phyloP scores from a whole-genome alignment of 2,797 vertebrate species.

The Enteromius afrohamiltoni region DNA sequence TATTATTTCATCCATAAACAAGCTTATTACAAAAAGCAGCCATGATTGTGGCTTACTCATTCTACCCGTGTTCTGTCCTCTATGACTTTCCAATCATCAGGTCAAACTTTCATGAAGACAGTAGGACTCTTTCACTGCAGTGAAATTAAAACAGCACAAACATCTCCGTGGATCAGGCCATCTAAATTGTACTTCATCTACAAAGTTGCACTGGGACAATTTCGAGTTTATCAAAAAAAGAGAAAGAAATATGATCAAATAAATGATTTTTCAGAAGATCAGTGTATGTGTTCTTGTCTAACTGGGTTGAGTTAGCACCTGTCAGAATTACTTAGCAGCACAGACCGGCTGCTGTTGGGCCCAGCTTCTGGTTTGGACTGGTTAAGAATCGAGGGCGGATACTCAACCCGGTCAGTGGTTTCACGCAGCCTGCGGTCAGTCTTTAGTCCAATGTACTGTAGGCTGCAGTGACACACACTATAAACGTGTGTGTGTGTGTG shows the following conservation, averaged over 20 bases:
- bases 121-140: constrained; percentile 27
- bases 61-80: constrained; percentile 34
- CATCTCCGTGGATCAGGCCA: constrained; percentile 15
- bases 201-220: constrained; percentile 14
- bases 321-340: constrained; percentile 43
- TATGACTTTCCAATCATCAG: constrained; percentile 38
- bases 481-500: constrained; percentile 44
- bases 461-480: constrained; percentile 61
- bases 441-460: constrained; percentile 55
- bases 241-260: constrained; percentile 12
- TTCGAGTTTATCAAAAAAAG: not conserved
- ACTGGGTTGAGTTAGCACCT: constrained; percentile 23
- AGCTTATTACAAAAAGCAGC: constrained; percentile 39
- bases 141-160: constrained; percentile 12
- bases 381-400: constrained; percentile 56
- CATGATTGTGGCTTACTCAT: constrained; percentile 42
- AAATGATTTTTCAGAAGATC: not conserved
- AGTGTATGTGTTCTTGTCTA: not conserved
- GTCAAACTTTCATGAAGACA: constrained; percentile 34
- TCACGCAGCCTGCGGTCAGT: constrained; percentile 66
- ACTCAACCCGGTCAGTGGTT: constrained; percentile 62
- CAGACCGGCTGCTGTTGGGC: constrained; percentile 33
- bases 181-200: constrained; percentile 42
- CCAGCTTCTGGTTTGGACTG: constrained; percentile 51
- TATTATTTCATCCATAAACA: constrained; percentile 46